phyloP scores from a whole-genome alignment of 2,888 invertebrate genomes.

The Amblyteles armatorius region DNA sequence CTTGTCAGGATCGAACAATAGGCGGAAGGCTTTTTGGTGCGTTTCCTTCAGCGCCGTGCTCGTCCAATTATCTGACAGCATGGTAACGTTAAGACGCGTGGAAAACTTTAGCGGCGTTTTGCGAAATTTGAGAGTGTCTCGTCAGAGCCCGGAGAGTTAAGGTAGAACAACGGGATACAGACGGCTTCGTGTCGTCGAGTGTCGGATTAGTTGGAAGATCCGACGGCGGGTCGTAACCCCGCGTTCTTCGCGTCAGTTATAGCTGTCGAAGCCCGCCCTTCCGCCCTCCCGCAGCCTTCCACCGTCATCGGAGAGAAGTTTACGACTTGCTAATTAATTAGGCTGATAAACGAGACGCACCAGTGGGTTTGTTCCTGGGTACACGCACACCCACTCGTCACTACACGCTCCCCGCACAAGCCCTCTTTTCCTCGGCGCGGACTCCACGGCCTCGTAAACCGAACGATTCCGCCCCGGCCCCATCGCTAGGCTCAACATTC shows the following conservation, averaged over 20 bases:
- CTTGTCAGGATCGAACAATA: no score
- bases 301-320: constrained; percentile 71
- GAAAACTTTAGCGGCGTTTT: not conserved
- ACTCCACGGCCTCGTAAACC: constrained; percentile 60
- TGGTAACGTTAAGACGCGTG: not conserved
- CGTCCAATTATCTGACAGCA: not conserved
- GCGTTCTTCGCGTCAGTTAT: constrained; percentile 34
- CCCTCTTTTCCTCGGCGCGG: constrained; percentile 25
- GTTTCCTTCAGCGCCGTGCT: no score
- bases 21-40: no score
- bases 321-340: constrained; percentile 79
- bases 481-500: constrained; percentile 37
- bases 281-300: constrained; percentile 22
- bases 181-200: constrained; percentile 35
- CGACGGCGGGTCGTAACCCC: constrained; percentile 6
- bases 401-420: constrained; percentile 29
- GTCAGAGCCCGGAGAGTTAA: constrained; percentile 2
- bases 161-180: constrained; percentile 17
- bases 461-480: constrained; percentile 33
- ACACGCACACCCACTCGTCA: constrained; percentile 39
- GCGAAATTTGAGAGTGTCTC: constrained; percentile 36
- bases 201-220: constrained; percentile 41
- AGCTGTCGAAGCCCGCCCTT: constrained; percentile 44
- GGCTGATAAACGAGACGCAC: constrained; percentile 77
- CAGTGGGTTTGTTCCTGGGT: constrained; percentile 48